phyloP scores from a whole-genome alignment of 2,888 invertebrate genomes.

The Tolmerus cingulatus region DNA sequence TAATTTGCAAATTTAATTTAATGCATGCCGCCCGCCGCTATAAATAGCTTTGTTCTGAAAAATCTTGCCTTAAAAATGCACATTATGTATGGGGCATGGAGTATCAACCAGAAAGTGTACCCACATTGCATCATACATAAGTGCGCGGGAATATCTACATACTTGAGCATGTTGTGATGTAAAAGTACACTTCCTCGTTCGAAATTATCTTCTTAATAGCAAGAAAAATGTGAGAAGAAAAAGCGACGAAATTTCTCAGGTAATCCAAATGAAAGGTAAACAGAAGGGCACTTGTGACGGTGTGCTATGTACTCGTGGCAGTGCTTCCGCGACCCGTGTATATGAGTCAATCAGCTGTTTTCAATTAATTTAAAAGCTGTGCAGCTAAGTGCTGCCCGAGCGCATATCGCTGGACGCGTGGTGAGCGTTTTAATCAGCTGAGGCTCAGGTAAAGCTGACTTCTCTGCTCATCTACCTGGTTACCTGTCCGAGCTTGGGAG shows the following conservation, averaged over 20 bases:
- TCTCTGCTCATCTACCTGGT: background rate
- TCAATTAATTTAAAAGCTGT: conserved; percentile 30
- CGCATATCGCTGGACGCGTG: background rate
- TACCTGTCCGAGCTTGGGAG: background rate
- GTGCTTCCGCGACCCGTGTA: background rate
- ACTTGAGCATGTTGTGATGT: background rate
- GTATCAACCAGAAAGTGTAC: background rate
- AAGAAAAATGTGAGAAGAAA: conserved; percentile 22
- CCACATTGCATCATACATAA: background rate
- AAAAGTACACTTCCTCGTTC: conserved; percentile 40
- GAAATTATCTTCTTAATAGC: conserved; percentile 20
- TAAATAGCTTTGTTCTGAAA: conserved; percentile 3
- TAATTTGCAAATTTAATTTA: conserved; percentile 19
- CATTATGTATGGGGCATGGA: background rate
- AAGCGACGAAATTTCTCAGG: conserved; percentile 37
- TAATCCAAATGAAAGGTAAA: conserved; percentile 28
- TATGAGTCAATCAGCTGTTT: conserved; percentile 34
- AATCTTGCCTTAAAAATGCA: background rate
- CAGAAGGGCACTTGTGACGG: background rate
- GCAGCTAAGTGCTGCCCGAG: background rate
- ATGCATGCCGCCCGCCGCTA: conserved; percentile 22
- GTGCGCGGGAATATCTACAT: background rate
- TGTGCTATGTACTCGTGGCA: background rate
- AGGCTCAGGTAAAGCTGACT: background rate
- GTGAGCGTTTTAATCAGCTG: conserved; percentile 24